Conservation (phyloP, 2,888 invertebrate species). For the Anagyrus pseudococci region DNA sequence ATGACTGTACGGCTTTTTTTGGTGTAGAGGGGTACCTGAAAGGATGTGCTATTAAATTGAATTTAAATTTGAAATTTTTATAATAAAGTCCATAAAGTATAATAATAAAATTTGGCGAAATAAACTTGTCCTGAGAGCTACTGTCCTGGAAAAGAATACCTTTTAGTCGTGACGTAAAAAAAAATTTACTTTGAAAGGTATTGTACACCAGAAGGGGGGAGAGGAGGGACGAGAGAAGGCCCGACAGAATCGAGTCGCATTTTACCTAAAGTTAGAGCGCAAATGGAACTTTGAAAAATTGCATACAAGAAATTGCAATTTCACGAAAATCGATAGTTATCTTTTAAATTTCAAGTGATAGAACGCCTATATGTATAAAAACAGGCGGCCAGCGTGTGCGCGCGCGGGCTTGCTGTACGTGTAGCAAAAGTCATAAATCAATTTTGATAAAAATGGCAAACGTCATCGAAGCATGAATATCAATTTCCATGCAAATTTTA, state of each 20-base stretch:
- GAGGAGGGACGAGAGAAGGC: no score
- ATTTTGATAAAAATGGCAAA: constrained; percentile 34
- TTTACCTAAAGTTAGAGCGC: not conserved
- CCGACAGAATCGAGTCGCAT: not conserved
- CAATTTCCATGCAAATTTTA: constrained; percentile 30
- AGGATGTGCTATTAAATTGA: no score
- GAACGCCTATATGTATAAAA: constrained; percentile 2
- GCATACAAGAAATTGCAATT: constrained; percentile 26
- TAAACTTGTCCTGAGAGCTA: no score
- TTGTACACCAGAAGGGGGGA: not conserved
- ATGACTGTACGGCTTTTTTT: no score
- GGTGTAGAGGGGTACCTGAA: no score
- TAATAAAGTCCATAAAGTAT: no score
- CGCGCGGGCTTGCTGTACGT: no score
- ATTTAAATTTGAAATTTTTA: no score
- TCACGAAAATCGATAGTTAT: constrained; percentile 28
- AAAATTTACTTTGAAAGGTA: constrained; percentile 9
- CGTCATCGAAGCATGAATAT: constrained; percentile 27
- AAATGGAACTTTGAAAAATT: constrained; percentile 26
- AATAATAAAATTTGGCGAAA: no score
- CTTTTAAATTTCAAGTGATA: constrained; percentile 29
- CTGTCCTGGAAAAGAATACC: no score
- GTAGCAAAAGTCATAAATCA: constrained; percentile 21
- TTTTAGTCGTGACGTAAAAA: no score
- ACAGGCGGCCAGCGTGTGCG: not conserved